These are phyloP conservation scores for Accipiter cooperii DNA, from an alignment of 2,113 vertebrate genomes.

Conservation along the genomic window DNA sequence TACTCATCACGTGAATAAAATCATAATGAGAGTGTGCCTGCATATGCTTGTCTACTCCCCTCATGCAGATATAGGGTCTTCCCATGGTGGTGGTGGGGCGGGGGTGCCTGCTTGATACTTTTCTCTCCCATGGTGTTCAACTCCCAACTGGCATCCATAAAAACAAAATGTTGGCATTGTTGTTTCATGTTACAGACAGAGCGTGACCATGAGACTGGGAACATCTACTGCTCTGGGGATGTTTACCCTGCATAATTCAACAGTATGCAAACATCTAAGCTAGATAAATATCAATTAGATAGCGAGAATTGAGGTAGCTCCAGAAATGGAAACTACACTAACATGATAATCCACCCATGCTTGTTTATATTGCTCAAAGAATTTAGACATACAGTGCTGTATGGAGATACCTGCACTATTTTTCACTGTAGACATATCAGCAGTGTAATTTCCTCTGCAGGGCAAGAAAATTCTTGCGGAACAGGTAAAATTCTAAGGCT, in stretches of 20 bases:
- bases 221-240: neutral
- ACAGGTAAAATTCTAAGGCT: neutral
- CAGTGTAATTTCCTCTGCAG: neutral
- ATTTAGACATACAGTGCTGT: neutral
- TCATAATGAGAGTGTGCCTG: neutral
- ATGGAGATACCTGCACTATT: neutral
- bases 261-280: neutral
- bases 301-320: neutral
- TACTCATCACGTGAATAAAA: neutral
- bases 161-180: neutral
- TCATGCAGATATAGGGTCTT: neutral
- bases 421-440: neutral
- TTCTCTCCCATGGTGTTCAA: neutral
- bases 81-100: neutral
- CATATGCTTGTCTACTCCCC: neutral
- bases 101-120: neutral
- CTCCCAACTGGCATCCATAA: neutral
- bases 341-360: slow-evolving; percentile 5
- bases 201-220: neutral
- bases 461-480: neutral
- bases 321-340: slow-evolving; percentile 25
- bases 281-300: neutral
- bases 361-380: neutral
- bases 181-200: neutral
- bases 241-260: slow-evolving; percentile 13